Conservation (phyloP, 2,888 invertebrate species). For the Plemyria rubiginata region DNA sequence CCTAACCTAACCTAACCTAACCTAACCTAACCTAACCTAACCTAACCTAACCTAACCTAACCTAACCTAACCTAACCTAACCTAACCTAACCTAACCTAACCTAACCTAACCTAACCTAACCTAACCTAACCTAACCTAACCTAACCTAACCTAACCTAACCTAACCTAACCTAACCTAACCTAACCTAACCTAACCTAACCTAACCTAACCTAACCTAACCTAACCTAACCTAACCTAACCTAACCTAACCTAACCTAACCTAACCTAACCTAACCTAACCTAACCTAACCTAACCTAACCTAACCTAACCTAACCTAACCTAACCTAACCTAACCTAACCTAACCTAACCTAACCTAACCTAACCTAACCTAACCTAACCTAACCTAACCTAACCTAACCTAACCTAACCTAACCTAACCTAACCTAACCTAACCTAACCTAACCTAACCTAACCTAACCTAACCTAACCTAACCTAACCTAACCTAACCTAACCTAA, state of each 20-base stretch:
- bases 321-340: conserved; percentile 11
- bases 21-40: conserved; percentile 11
- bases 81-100: conserved; percentile 6
- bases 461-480: conserved; percentile 40
- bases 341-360: conserved; percentile 14
- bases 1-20: conserved; percentile 12
- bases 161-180: conserved; percentile 22
- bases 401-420: conserved; percentile 26
- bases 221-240: conserved; percentile 22
- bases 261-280: conserved; percentile 14
- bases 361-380: conserved; percentile 9
- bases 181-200: conserved; percentile 22
- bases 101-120: conserved; percentile 5
- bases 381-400: conserved; percentile 38
- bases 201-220: conserved; percentile 24
- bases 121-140: conserved; percentile 6
- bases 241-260: conserved; percentile 15
- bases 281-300: conserved; percentile 16
- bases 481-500: conserved; percentile 10
- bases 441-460: conserved; percentile 11
- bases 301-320: conserved; percentile 16
- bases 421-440: conserved; percentile 36
- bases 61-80: conserved; percentile 6
- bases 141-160: conserved; percentile 17
- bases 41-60: conserved; percentile 6